Evolutionary conservation across 1,140 invertebrate genomes (phyloP).

Genomic region (Philopotamus ludificatus): DNA sequence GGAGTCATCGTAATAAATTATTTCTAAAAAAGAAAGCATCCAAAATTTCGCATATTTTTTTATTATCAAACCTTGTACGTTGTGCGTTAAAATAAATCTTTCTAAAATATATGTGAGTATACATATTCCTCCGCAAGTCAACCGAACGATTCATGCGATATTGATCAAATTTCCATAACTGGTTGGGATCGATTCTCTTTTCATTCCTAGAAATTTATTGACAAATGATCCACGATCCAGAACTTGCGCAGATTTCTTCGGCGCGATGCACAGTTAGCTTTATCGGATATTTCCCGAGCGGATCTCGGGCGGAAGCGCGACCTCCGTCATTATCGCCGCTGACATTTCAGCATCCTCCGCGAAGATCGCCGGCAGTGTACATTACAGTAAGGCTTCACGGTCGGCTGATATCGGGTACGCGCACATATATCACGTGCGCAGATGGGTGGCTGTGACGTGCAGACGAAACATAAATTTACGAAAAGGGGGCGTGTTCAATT

Average conservation of each 20-base stretch:
- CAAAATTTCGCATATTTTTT: no score
- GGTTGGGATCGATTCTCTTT: no score
- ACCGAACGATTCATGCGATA: no score
- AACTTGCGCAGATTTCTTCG: not conserved
- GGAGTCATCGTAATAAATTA: no score
- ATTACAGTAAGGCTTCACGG: not conserved
- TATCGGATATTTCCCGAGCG: not conserved
- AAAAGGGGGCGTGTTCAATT: conserved; percentile 10
- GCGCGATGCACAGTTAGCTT: not conserved
- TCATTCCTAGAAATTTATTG: no score
- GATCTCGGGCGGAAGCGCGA: not conserved
- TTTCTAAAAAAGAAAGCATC: no score
- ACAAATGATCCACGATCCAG: no score
- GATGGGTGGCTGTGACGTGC: conserved; percentile 10
- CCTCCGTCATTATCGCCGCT: not conserved
- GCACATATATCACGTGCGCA: conserved; percentile 1
- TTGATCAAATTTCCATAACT: no score
- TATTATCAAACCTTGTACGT: no score
- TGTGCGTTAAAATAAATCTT: no score
- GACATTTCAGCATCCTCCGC: not conserved
- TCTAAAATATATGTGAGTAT: no score
- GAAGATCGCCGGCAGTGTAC: not conserved
- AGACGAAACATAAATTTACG: conserved; percentile 9
- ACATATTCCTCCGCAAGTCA: no score
- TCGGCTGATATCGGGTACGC: not conserved